Conservation (phyloP, 2,888 invertebrate genomes). For the Buathra laborator region DNA sequence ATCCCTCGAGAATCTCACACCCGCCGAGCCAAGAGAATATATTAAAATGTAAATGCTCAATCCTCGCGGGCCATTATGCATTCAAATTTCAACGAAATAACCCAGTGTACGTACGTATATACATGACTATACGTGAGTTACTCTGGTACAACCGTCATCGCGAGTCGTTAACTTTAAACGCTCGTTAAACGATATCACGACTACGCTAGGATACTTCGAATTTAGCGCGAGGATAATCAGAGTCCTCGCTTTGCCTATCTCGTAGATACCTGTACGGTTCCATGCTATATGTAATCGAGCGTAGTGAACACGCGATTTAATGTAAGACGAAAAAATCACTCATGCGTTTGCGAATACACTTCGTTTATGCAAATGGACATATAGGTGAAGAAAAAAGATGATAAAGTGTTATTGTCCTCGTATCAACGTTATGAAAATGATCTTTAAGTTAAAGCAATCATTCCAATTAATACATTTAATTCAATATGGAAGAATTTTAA, state of each 20-base stretch:
- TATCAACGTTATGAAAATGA: too few species aligned
- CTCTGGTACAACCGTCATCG: constrained; percentile 51
- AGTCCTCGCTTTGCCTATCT: not conserved
- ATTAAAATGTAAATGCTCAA: constrained; percentile 70
- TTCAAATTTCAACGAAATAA: constrained; percentile 66
- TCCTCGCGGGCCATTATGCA: constrained; percentile 61
- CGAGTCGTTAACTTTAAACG: constrained; percentile 64
- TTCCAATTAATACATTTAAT: too few species aligned
- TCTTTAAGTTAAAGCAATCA: too few species aligned
- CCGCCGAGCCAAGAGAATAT: constrained; percentile 50
- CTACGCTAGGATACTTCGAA: constrained; percentile 42
- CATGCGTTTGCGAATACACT: not conserved
- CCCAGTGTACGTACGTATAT: constrained; percentile 6
- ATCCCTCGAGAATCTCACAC: constrained; percentile 10
- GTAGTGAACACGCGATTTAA: constrained; percentile 23
- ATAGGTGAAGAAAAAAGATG: too few species aligned
- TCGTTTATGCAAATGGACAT: too few species aligned
- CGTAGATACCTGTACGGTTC: not conserved
- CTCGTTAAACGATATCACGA: constrained; percentile 66
- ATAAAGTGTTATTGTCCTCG: too few species aligned
- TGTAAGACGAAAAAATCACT: not conserved
- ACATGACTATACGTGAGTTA: constrained; percentile 34
- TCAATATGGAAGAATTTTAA: too few species aligned
- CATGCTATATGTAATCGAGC: not conserved
- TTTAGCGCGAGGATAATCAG: constrained; percentile 52